Evolutionary conservation across 1,140 invertebrate species (phyloP).

Genomic region (Metopolophium dirhodum): DNA sequence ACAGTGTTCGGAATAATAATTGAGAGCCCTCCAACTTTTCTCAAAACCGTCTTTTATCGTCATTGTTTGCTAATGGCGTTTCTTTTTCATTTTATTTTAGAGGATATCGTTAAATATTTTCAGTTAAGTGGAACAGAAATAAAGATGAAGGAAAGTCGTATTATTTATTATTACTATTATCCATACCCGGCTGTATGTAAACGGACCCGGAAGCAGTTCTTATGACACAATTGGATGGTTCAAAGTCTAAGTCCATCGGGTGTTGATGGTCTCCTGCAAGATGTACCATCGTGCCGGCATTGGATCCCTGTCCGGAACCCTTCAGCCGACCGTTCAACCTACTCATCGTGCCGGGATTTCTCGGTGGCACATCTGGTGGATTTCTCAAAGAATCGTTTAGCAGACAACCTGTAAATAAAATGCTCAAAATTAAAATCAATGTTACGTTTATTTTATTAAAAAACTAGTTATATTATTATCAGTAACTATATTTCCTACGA

Average conservation of each 20-base stretch:
- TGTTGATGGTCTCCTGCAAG: constrained; percentile 61
- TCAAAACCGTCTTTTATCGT: constrained; percentile 45
- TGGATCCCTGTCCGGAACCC: constrained; percentile 65
- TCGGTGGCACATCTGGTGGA: constrained; percentile 83
- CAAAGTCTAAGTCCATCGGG: constrained; percentile 76
- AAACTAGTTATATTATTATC: neutral
- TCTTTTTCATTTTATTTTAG: neutral
- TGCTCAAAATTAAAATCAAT: neutral
- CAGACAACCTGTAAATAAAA: constrained; percentile 78
- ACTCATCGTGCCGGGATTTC: constrained; percentile 79
- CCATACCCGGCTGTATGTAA: constrained; percentile 85
- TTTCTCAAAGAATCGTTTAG: constrained; percentile 72
- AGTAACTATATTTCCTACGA: too few species aligned
- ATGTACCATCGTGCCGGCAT: constrained; percentile 63
- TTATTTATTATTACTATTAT: neutral
- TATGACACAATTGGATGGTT: constrained; percentile 84
- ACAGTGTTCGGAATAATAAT: constrained; percentile 53
- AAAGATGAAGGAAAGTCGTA: neutral
- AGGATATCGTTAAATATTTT: constrained; percentile 53
- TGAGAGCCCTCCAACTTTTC: constrained; percentile 48
- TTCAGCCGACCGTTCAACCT: constrained; percentile 80
- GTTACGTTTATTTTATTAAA: neutral
- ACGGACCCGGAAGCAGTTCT: constrained; percentile 89
- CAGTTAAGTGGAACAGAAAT: constrained; percentile 39
- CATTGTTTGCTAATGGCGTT: constrained; percentile 55